These are phyloP conservation scores for Galago senegalensis DNA, from an alignment of 2,797 vertebrate genomes.

Conservation along the genomic window DNA sequence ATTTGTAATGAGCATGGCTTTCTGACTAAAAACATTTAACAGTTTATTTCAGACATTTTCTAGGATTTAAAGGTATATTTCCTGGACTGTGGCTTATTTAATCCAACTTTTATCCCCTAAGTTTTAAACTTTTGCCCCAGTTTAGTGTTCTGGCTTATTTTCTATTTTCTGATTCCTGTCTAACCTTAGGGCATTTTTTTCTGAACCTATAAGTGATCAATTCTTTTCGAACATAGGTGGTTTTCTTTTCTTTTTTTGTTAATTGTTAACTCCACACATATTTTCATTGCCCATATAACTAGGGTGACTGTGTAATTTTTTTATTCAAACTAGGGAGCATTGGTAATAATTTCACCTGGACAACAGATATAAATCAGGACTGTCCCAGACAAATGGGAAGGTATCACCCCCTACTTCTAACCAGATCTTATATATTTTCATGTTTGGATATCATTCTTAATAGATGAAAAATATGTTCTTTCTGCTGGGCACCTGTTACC, in stretches of 20 bases:
- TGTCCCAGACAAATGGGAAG: background rate
- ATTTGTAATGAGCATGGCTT: background rate
- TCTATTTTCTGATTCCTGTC: background rate
- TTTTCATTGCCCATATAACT: background rate
- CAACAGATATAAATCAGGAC: background rate
- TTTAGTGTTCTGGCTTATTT: background rate
- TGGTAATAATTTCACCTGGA: background rate
- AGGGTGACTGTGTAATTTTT: background rate
- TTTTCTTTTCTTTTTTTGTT: background rate
- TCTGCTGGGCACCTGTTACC: background rate
- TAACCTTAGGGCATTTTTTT: background rate
- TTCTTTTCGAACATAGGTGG: background rate
- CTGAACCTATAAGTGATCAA: background rate
- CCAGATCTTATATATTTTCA: background rate
- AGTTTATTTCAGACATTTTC: background rate
- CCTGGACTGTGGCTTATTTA: conserved; percentile 1
- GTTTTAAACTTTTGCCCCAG: background rate
- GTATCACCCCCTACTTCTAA: background rate
- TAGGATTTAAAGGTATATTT: conserved; percentile 17
- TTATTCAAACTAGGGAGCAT: background rate
- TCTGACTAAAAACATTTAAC: background rate
- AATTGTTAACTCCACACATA: background rate
- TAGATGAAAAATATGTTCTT: background rate
- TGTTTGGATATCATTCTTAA: conserved; percentile 23
- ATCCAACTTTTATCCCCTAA: background rate